These are phyloP conservation scores for Ranitomeya variabilis DNA, from an alignment of 2,113 vertebrate species.

Conservation along the genomic window DNA sequence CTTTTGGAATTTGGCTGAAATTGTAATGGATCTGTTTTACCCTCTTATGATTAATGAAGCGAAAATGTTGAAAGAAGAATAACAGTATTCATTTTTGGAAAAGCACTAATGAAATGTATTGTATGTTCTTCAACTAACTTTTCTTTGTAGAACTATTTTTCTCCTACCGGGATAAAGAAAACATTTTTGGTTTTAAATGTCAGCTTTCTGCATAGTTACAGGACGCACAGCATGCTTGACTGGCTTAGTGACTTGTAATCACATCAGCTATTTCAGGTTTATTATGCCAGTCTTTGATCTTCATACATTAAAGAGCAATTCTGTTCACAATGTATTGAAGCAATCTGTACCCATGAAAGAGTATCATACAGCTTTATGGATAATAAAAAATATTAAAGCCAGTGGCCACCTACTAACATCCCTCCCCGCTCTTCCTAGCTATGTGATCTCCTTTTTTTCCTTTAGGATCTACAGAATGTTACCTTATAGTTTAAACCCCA, in stretches of 20 bases:
- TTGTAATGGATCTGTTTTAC: not conserved
- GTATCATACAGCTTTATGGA: not conserved
- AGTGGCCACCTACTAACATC: not conserved
- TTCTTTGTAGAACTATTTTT: not conserved
- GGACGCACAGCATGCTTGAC: conserved; percentile 8
- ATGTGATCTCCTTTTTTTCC: not conserved
- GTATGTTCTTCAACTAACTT: not conserved
- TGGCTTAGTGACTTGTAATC: conserved; percentile 2
- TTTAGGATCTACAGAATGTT: not conserved
- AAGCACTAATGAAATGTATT: not conserved
- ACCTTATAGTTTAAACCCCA: not conserved
- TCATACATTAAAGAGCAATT: conserved; percentile 13
- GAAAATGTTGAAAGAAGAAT: not conserved
- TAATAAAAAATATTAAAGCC: not conserved
- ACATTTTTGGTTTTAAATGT: conserved; percentile 12
- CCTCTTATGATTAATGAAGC: not conserved
- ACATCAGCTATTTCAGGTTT: conserved; percentile 19
- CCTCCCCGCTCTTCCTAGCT: not conserved
- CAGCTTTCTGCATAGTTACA: not conserved
- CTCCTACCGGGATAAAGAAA: not conserved
- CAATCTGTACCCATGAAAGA: not conserved
- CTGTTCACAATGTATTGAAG: not conserved
- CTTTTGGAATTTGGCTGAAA: not conserved
- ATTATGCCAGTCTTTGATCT: conserved; percentile 16
- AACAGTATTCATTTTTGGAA: not conserved